A percentile compares a stretch with the other conserved stretches of the same genome.
phyloP scores from a whole-genome alignment of 2,113 vertebrate species.

The Gadus macrocephalus region DNA sequence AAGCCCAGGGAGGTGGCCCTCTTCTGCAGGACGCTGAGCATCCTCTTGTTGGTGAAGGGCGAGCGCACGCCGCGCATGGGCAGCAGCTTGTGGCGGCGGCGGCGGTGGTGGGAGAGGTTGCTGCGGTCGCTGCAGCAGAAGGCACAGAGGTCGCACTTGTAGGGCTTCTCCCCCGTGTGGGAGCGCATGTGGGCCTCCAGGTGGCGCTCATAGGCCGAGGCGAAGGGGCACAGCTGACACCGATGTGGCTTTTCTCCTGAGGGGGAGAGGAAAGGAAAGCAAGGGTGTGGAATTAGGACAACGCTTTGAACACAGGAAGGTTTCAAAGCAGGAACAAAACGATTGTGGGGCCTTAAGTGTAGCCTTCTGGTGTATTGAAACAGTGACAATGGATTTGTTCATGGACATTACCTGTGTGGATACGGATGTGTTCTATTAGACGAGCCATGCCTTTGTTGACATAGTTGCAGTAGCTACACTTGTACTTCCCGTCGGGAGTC shows the following conservation, averaged over 20 bases:
- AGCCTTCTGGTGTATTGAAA: neutral
- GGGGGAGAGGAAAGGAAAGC: neutral
- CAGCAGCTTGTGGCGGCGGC: slow-evolving; percentile 93
- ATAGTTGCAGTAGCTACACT: slow-evolving; percentile 96
- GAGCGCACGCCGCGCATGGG: slow-evolving; percentile 84
- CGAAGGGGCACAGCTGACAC: slow-evolving; percentile 95
- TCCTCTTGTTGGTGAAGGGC: slow-evolving; percentile 84
- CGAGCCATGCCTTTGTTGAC: slow-evolving; percentile 96
- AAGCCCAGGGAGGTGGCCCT: slow-evolving; percentile 85
- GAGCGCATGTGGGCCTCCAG: slow-evolving; percentile 97
- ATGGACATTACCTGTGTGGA: slow-evolving; percentile 86
- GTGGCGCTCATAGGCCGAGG: slow-evolving; percentile 96
- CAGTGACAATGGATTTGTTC: neutral
- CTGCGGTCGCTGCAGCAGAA: slow-evolving; percentile 98
- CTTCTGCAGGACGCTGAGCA: slow-evolving; percentile 90
- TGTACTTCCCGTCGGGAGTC: slow-evolving; percentile 94
- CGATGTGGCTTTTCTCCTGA: slow-evolving; percentile 95
- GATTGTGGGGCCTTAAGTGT: neutral
- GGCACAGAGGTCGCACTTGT: slow-evolving; percentile 95
- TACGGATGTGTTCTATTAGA: slow-evolving; percentile 93
- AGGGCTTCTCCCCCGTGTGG: slow-evolving; percentile 96
- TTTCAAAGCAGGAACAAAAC: neutral
- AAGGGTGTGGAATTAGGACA: too few species aligned
- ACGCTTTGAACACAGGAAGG: too few species aligned
- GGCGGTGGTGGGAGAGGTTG: slow-evolving; percentile 94